Conservation (phyloP, 2,888 invertebrate genomes). For the Mellilla xanthometata region DNA sequence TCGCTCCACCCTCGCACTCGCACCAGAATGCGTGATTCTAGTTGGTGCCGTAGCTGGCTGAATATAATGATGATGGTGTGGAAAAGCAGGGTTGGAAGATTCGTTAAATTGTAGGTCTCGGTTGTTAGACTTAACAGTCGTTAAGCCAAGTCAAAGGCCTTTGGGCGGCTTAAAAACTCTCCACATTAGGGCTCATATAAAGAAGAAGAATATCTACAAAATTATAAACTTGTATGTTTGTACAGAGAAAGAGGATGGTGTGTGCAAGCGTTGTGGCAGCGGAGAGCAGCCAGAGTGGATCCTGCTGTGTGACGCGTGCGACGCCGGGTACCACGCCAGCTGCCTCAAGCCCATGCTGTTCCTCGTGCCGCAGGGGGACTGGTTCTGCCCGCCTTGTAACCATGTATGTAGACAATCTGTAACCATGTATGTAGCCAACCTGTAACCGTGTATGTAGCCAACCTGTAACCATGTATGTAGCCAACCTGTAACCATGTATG, state of each 20-base stretch:
- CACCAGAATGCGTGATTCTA: no score
- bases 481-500: constrained; percentile 53
- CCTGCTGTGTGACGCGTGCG: constrained; percentile 96
- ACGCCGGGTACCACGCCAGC: constrained; percentile 98
- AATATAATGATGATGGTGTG: no score
- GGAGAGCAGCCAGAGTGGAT: constrained; percentile 98
- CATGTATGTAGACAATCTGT: constrained; percentile 85
- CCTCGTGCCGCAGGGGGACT: constrained; percentile 97
- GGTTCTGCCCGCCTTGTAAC: constrained; percentile 99
- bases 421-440: neutral
- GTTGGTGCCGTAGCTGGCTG: no score
- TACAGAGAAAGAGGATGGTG: constrained; percentile 84
- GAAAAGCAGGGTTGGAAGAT: no score
- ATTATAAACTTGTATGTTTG: no score
- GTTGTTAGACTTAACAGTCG: no score
- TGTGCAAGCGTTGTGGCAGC: constrained; percentile 95
- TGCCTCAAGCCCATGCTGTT: constrained; percentile 96
- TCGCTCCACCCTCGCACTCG: no score
- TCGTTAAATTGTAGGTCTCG: no score
- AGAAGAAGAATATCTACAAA: no score
- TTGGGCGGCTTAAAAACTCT: no score
- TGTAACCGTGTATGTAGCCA: constrained; percentile 87
- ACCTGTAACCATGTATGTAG: neutral
- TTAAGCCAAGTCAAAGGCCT: no score
- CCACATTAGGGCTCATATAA: no score